Conservation (phyloP, 2,888 invertebrate genomes). For the Drosophila tripunctata region DNA sequence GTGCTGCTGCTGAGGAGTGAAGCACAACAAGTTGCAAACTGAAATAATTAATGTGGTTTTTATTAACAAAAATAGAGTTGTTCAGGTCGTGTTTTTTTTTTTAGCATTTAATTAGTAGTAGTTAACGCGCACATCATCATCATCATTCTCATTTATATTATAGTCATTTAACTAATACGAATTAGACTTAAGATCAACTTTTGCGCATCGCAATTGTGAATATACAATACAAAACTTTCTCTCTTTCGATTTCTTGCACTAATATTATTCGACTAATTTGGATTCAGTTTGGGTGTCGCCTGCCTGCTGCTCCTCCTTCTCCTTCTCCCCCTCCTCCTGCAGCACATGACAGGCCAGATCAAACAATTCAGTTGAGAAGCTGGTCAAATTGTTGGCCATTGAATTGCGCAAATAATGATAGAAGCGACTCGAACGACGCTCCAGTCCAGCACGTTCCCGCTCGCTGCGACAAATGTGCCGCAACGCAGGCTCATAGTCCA, state of each 20-base stretch:
- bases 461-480: slow-evolving; percentile 90
- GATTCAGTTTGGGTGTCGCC: no score
- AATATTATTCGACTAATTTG: no score
- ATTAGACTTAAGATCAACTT: slow-evolving; percentile 47
- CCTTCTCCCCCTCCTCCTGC: slow-evolving; percentile 22
- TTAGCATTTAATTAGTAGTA: slow-evolving; percentile 39
- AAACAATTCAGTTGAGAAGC: slow-evolving; percentile 85
- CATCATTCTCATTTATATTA: no score
- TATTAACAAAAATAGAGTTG: slow-evolving; percentile 46
- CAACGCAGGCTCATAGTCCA: slow-evolving; percentile 89
- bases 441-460: slow-evolving; percentile 85
- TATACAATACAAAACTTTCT: slow-evolving; percentile 5
- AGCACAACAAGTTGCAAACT: slow-evolving; percentile 8
- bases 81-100: slow-evolving; percentile 57
- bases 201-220: slow-evolving; percentile 49
- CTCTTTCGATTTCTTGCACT: neutral
- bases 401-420: slow-evolving; percentile 90
- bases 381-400: slow-evolving; percentile 81
- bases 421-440: slow-evolving; percentile 90
- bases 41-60: slow-evolving; percentile 12
- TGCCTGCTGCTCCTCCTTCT: neutral
- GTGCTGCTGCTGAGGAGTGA: slow-evolving; percentile 42
- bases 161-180: slow-evolving; percentile 28
- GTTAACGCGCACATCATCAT: slow-evolving; percentile 20
- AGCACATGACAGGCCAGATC: slow-evolving; percentile 84